Base-by-base conservation (phyloP, 1,140 invertebrate genomes). In the Leguminivora glycinivorella region DNA sequence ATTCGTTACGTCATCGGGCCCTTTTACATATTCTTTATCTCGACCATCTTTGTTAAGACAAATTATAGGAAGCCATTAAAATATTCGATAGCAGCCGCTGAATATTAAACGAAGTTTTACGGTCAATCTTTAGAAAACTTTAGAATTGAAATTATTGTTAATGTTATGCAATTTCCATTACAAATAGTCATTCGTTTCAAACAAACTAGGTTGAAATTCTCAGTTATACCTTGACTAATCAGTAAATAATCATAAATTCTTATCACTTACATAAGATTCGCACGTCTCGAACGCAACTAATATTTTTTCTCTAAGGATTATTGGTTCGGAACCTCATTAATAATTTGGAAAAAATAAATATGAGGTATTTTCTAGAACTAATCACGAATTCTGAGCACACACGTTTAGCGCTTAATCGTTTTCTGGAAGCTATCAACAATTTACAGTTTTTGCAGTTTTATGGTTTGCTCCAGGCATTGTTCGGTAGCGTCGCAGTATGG, bases 1-100 rank as follows among this genome's bases (percentile, higher is more conserved):
- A 71, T 74, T 75, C 70, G 67, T 63, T 9, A 34, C 26, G 58
- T 63, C 58, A 63, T 29, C n/a, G 25, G 24, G 25, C 29, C 24
- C 58, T 29, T 29, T 29, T 17, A 29, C 56, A 26, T 31, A 31
- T 17, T 29, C 58, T 52, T 22, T 52, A 22, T 52, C 17, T 17
- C 43, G 43, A 52, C 43, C 5, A 22, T 10, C 19, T 52, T 52
- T 22, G 6, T 17, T 1, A 22, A 52, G 0, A 10, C 47, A 6
- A 22, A 10, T 22, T 52, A 22, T 17, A 47, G n/a, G 2, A 47
- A 47, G 43, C 2, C 6, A 47, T 47, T 17, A 17, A 7, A 47
- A 47, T 47, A 47, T 7, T 47, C n/a, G 43, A 47, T 47, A 17
- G 43, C 22, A 52, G 0, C 2, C 17, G 2, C 14, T 52, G 5